A percentile compares a stretch with the other conserved stretches of the same genome.
Conservation (phyloP, 1,140 invertebrate genomes). For the Vanessa tameamea region DNA sequence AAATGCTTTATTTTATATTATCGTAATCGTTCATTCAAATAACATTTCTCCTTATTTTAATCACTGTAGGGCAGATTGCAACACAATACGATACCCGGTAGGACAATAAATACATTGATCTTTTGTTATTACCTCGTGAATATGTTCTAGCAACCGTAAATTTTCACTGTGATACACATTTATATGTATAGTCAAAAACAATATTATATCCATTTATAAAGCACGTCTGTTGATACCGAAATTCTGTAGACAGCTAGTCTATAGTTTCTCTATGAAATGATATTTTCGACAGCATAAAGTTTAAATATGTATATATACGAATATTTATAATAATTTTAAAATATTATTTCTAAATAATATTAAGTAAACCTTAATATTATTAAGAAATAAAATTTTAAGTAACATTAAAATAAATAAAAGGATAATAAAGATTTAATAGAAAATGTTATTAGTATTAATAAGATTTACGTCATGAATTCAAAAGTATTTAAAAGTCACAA, state of each 20-base stretch:
- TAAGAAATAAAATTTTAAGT: no score
- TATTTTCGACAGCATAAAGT: background rate
- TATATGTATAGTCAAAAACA: background rate
- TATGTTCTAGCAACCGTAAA: slow-evolving; percentile 21
- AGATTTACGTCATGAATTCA: no score
- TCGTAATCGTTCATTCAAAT: no score
- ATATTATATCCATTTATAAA: background rate
- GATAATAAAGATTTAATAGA: no score
- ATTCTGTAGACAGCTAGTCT: no score
- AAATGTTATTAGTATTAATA: no score
- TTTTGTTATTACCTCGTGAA: slow-evolving; percentile 17
- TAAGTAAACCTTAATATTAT: no score
- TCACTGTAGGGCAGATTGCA: slow-evolving; percentile 6
- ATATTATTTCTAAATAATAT: background rate
- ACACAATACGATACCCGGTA: slow-evolving; percentile 10
- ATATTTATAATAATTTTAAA: background rate
- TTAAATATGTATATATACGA: background rate
- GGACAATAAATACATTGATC: slow-evolving; percentile 12
- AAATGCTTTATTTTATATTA: background rate
- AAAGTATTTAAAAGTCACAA: no score
- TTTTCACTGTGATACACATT: slow-evolving; percentile 1
- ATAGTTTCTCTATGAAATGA: no score
- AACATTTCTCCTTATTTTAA: slow-evolving; percentile 9
- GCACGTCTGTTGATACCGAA: no score
- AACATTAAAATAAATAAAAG: no score